Conservation (phyloP, 92 coral and sea anemone genomes). For the Plumapathes pennacea region DNA sequence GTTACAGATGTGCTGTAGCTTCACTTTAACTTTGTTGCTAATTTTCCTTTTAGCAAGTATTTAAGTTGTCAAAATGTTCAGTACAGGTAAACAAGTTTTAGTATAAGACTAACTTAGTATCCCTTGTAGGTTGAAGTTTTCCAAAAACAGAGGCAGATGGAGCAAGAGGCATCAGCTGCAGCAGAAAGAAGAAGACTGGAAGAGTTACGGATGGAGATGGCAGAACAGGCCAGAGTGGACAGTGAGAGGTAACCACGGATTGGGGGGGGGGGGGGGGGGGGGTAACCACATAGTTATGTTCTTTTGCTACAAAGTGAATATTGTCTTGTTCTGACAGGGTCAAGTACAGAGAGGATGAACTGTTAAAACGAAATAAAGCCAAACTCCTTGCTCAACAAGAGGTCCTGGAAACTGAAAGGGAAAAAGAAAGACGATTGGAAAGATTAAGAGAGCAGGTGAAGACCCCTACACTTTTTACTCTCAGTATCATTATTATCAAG, state of each 20-base stretch:
- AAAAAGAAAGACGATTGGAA: conserved; percentile 72
- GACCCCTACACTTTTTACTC: no score
- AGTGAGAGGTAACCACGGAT: conserved; percentile 56
- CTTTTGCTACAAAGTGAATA: not conserved
- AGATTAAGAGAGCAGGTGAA: conserved; percentile 85
- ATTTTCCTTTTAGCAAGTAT: no score
- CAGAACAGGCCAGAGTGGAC: conserved; percentile 84
- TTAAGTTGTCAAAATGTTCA: no score
- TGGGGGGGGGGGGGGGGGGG: no score
- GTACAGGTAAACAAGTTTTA: no score
- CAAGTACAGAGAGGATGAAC: conserved; percentile 75
- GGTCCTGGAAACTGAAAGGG: conserved; percentile 68
- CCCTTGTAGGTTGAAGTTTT: conserved; percentile 49
- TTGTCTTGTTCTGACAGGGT: conserved; percentile 41
- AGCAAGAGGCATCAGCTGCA: conserved; percentile 53
- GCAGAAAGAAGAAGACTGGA: conserved; percentile 66
- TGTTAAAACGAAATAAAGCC: conserved; percentile 63
- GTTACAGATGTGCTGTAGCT: no score
- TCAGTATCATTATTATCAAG: no score
- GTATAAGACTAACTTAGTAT: no score
- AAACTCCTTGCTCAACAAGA: conserved; percentile 56
- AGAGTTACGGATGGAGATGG: conserved; percentile 69
- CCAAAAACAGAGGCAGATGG: conserved; percentile 61
- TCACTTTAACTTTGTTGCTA: no score
- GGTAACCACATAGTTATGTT: no score